Conservation (phyloP, 2,113 vertebrate genomes). For the Pachyramphus minor region DNA sequence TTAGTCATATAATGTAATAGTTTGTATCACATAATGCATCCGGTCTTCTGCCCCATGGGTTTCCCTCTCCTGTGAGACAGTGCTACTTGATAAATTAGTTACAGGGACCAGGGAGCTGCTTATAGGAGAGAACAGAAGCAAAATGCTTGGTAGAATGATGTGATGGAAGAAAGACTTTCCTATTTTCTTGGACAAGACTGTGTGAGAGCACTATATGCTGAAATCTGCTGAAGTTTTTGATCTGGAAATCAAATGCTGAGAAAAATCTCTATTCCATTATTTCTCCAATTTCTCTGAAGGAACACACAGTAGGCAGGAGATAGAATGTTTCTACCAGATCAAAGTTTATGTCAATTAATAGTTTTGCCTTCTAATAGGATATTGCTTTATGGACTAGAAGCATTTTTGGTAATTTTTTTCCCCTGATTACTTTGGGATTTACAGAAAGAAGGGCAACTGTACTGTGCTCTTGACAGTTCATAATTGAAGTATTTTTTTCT, state of each 20-base stretch:
- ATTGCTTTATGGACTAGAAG: not conserved
- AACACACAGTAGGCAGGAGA: not conserved
- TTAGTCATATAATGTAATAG: too few relatives aligned
- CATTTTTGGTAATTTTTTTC: not conserved
- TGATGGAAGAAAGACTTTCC: not conserved
- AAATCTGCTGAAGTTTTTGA: not conserved
- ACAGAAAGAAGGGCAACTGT: not conserved
- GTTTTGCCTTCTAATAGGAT: not conserved
- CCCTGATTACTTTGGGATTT: not conserved
- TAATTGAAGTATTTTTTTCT: not conserved
- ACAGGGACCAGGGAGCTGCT: not conserved
- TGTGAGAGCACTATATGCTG: not conserved
- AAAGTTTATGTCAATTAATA: not conserved
- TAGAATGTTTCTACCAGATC: not conserved
- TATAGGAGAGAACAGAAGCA: not conserved
- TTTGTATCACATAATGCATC: accelerated
- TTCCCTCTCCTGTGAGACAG: not conserved
- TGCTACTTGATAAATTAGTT: not conserved
- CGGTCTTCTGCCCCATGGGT: not conserved
- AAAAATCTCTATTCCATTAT: not conserved
- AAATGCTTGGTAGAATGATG: not conserved
- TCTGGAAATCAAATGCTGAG: not conserved
- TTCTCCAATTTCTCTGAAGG: not conserved
- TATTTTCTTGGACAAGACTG: not conserved
- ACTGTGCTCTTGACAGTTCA: not conserved